phyloP scores from a whole-genome alignment of 2,797 vertebrate genomes.

The Halcyon leucocephala region DNA sequence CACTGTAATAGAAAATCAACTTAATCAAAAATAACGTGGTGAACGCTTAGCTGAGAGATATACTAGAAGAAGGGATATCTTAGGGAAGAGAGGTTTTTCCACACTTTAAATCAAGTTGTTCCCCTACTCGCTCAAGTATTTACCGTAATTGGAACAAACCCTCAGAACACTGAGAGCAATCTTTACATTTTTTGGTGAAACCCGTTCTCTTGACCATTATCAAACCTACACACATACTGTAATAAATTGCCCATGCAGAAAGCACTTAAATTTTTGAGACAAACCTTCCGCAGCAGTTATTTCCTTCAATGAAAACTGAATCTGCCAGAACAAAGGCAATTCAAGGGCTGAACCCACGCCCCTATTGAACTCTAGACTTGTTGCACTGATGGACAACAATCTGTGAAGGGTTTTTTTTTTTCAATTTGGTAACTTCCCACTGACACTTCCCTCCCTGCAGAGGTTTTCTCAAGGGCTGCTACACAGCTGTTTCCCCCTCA shows the following conservation, averaged over 20 bases:
- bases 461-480: not conserved
- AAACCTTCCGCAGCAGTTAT: not conserved
- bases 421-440: not conserved
- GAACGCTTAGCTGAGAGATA: not conserved
- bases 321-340: not conserved
- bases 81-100: not conserved
- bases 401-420: not conserved
- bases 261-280: not conserved
- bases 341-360: not conserved
- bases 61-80: not conserved
- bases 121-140: not conserved
- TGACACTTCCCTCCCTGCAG: not conserved
- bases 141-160: not conserved
- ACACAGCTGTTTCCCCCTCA: not conserved
- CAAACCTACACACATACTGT: rapidly evolving
- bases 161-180: not conserved
- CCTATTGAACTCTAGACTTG: rapidly evolving
- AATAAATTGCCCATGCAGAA: not conserved
- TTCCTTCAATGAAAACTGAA: not conserved
- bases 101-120: not conserved
- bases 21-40: not conserved
- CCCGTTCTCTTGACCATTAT: not conserved
- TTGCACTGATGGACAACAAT: not conserved
- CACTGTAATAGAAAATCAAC: not conserved
- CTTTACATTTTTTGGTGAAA: not conserved